A percentile compares a stretch with the other conserved stretches of the same genome.
These are phyloP conservation scores for Macquaria ambigua DNA, from an alignment of 2,113 vertebrate species.

Conservation along the genomic window DNA sequence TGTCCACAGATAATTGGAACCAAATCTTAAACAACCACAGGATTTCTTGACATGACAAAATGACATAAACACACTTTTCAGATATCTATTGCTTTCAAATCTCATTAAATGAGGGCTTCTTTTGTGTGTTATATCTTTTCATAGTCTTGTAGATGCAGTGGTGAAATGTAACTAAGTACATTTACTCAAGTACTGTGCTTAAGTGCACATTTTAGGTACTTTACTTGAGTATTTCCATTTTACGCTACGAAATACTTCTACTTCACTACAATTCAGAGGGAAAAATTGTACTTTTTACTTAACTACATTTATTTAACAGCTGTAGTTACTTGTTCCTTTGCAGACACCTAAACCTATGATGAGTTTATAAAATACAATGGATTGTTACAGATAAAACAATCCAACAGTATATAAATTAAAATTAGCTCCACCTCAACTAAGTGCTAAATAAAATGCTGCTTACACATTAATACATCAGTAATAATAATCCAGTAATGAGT, in stretches of 20 bases:
- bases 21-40: neutral
- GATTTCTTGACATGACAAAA: neutral
- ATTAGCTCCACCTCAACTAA: neutral
- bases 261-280: neutral
- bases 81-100: neutral
- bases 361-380: neutral
- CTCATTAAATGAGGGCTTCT: neutral
- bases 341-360: neutral
- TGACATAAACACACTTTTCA: neutral
- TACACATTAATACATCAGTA: neutral
- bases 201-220: neutral
- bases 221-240: neutral
- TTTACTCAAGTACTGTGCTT: neutral
- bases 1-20: neutral
- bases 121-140: neutral
- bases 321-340: neutral
- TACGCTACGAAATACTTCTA: neutral
- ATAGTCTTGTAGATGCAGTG: neutral
- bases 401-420: neutral
- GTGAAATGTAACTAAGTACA: neutral
- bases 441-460: neutral
- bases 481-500: neutral
- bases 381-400: neutral
- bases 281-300: neutral
- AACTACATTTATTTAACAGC: neutral